These are phyloP conservation scores for Spodoptera litura DNA, from an alignment of 1,140 invertebrate species.

Conservation along the genomic window DNA sequence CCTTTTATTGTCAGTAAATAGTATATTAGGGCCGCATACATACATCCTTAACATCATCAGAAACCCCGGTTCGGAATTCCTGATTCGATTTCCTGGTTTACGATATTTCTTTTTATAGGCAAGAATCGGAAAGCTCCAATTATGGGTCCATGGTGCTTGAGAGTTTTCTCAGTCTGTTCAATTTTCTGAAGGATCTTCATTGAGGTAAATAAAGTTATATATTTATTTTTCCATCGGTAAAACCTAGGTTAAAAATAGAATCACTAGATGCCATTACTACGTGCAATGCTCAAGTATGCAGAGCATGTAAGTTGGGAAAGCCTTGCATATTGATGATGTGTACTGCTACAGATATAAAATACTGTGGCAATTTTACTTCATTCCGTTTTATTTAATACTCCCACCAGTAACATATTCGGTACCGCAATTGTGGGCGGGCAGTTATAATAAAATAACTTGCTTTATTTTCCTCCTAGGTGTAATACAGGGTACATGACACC, in stretches of 20 bases:
- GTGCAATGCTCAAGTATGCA: background rate
- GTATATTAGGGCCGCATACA: background rate
- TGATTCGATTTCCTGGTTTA: slow-evolving; percentile 28
- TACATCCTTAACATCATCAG: background rate
- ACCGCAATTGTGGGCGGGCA: too few species aligned
- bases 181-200: background rate
- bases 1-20: background rate
- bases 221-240: background rate
- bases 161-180: background rate
- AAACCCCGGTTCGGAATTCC: slow-evolving; percentile 23
- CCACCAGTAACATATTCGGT: too few species aligned
- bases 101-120: slow-evolving; percentile 31
- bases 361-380: background rate
- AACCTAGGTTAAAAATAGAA: background rate
- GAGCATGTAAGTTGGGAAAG: background rate
- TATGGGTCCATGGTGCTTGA: background rate
- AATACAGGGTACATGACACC: too few species aligned
- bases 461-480: too few species aligned
- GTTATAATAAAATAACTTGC: too few species aligned
- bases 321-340: slow-evolving; percentile 21
- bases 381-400: too few species aligned
- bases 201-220: too few species aligned
- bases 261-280: too few species aligned
- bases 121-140: background rate
- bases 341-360: background rate